Evolutionary conservation across 2,888 invertebrate species (phyloP).

Genomic region (Apodemia mormo): DNA sequence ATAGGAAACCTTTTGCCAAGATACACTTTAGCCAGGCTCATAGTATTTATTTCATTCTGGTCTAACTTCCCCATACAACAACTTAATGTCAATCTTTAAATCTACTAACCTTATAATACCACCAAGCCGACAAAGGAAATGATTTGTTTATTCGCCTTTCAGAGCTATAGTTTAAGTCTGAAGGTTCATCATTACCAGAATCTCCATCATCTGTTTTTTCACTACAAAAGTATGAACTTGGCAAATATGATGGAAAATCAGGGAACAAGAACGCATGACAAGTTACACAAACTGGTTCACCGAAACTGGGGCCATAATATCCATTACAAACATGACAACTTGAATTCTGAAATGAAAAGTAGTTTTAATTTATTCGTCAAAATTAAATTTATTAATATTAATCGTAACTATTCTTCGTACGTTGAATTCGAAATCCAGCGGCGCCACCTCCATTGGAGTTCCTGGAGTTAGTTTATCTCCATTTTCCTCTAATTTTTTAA

Average conservation of each 20-base stretch:
- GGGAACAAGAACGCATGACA: constrained; percentile 97
- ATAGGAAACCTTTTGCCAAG: too few species aligned
- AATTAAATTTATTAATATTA: not conserved
- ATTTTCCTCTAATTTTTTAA: constrained; percentile 71
- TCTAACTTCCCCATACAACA: too few species aligned
- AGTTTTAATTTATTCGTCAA: not conserved
- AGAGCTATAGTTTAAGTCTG: constrained; percentile 83
- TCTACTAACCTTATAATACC: constrained; percentile 63
- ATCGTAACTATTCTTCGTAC: constrained; percentile 43
- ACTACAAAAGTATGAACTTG: constrained; percentile 72
- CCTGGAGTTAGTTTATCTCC: constrained; percentile 61
- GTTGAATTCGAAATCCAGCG: constrained; percentile 69
- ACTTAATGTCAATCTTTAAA: not conserved
- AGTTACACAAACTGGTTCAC: constrained; percentile 94
- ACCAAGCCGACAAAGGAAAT: constrained; percentile 62
- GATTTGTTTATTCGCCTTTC: constrained; percentile 71
- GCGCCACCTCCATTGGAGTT: constrained; percentile 52
- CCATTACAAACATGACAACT: constrained; percentile 93
- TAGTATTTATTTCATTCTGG: too few species aligned
- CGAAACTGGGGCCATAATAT: constrained; percentile 95
- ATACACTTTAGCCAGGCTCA: too few species aligned
- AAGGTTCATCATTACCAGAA: constrained; percentile 97
- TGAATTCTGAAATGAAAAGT: constrained; percentile 78
- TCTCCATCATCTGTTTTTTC: constrained; percentile 92
- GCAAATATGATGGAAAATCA: constrained; percentile 83